phyloP scores from a whole-genome alignment of 2,888 invertebrate species.

The Oxytorus armatus region DNA sequence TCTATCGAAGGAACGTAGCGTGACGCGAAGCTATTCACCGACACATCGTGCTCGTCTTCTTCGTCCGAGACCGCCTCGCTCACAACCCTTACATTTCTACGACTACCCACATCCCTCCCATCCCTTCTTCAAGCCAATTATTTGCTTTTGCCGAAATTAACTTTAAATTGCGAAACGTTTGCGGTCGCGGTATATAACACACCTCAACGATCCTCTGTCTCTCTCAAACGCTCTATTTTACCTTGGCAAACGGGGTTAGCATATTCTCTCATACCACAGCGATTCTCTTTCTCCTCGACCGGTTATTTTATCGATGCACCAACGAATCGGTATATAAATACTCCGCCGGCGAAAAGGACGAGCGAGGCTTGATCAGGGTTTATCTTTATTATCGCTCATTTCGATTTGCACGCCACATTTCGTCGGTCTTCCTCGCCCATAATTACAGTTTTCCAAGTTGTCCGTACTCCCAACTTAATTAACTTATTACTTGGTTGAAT shows the following conservation, averaged over 20 bases:
- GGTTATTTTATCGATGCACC: conserved; percentile 57
- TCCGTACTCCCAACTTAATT: conserved; percentile 31
- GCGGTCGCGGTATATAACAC: conserved; percentile 63
- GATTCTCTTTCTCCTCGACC: conserved; percentile 40
- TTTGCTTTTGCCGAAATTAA: conserved; percentile 82
- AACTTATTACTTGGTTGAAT: conserved; percentile 38
- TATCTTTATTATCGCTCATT: conserved; percentile 55
- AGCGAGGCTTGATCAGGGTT: conserved; percentile 51
- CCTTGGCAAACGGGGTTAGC: conserved; percentile 28
- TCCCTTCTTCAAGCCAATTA: conserved; percentile 77
- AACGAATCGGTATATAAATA: conserved; percentile 8
- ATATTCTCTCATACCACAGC: conserved; percentile 44
- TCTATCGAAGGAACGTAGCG: conserved; percentile 75
- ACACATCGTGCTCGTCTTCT: conserved; percentile 57
- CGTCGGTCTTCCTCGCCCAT: neutral
- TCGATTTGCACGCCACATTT: conserved; percentile 60
- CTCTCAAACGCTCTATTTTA: conserved; percentile 34
- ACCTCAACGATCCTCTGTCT: conserved; percentile 40
- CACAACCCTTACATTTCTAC: conserved; percentile 73
- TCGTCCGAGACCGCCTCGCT: conserved; percentile 60
- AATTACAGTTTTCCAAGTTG: conserved; percentile 15
- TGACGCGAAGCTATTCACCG: conserved; percentile 78
- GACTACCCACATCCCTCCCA: conserved; percentile 33
- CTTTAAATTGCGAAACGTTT: conserved; percentile 78
- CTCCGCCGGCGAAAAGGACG: conserved; percentile 4